Base-by-base conservation (phyloP, 2,888 invertebrate species). In the Spodoptera picta region DNA sequence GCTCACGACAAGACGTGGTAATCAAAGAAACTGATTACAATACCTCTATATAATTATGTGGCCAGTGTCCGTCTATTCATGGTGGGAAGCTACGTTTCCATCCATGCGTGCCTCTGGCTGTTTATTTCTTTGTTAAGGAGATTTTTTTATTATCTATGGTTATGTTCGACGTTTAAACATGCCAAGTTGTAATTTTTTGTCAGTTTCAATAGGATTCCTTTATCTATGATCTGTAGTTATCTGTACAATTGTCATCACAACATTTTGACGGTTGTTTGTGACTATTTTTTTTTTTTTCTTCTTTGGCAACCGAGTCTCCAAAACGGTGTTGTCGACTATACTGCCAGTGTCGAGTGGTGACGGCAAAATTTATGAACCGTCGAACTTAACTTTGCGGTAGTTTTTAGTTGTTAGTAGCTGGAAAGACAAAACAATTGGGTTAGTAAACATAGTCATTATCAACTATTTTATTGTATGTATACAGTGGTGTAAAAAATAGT, bases 11-110 rank as follows among this genome's bases (percentile, higher is more conserved):
- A 66, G 48, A 43, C 7, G 19, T 14, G 41, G 27, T 43, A 46
- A 56, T 69, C 45, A 73, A 59, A 73, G 60, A 73, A 73, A 60
- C 51, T 60, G 48, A 73, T 69, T 73, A 67, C 41, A 67, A 53
- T 73, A n/a, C n/a, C n/a, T n/a, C n/a, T n/a, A 46, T 53, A 47
- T 53, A 60, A 73, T 73, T 73, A 73, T 53, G 56, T 60, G 48
- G 68, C 41, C 45, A 69, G 56, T 50, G 56, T 53, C 68, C 60
- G 52, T 66, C 31, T 31, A 3, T 31, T 6, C 19, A 1, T 27
- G 54, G 60, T 73, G 60, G 60, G 60, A 73, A 47, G 51, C 46
- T 62, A 45, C 36, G 42, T 47, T 53, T 49, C 68, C 52, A 60
- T 41, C 67, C 51, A 73, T 56, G 73, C 73, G 55, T 73, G 23